A percentile compares a stretch with the other conserved stretches of the same genome.
These are phyloP conservation scores for Cephonodes hylas DNA, from an alignment of 2,888 invertebrate genomes.

Conservation along the genomic window DNA sequence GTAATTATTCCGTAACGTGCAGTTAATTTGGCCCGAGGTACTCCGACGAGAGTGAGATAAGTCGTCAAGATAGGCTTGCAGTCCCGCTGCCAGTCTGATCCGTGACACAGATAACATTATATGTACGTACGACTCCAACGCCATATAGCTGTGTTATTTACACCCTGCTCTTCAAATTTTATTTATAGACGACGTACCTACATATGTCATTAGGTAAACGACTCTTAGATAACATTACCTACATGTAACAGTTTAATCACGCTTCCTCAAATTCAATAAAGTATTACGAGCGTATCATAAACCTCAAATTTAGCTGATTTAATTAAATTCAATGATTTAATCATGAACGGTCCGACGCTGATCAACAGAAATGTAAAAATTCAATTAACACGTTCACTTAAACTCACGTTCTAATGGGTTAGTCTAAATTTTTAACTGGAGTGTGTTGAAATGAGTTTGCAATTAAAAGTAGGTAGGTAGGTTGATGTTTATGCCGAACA, in stretches of 20 bases:
- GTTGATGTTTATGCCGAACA: constrained; percentile 28
- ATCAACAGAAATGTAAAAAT: not conserved
- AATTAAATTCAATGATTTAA: not conserved
- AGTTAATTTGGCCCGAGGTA: constrained; percentile 47
- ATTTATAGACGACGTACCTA: not conserved
- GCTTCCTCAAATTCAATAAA: too few relatives aligned
- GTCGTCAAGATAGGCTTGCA: constrained; percentile 45
- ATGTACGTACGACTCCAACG: constrained; percentile 56
- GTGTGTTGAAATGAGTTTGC: constrained; percentile 39
- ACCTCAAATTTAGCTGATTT: not conserved
- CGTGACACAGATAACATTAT: constrained; percentile 61
- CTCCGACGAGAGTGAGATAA: constrained; percentile 42
- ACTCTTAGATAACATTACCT: not conserved
- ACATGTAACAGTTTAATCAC: too few relatives aligned
- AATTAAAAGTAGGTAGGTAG: constrained; percentile 35
- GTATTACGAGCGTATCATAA: not conserved
- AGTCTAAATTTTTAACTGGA: constrained; percentile 28
- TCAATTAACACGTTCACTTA: constrained; percentile 2
- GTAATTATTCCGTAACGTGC: constrained; percentile 46
- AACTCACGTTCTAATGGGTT: not conserved
- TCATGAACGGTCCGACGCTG: not conserved
- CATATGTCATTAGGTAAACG: not conserved
- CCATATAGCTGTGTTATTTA: constrained; percentile 9
- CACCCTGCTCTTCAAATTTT: not conserved
- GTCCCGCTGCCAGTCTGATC: constrained; percentile 53